Percentiles rank a stretch among this genome's conserved stretches.
Conservation (phyloP, 1,140 invertebrate genomes). For the Aphaenogaster rudis region DNA sequence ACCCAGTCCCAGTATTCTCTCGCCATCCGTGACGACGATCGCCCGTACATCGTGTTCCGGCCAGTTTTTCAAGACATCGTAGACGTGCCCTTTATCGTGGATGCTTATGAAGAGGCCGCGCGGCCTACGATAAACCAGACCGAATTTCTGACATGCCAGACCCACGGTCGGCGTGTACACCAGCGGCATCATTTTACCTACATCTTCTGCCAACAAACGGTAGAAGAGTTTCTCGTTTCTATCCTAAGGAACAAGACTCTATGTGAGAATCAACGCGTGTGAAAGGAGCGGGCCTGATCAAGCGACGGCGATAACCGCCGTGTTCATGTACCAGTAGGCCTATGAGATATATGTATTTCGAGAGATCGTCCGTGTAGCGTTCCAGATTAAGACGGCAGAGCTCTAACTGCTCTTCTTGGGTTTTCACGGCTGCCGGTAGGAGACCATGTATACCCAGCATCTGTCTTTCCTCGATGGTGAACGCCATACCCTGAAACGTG, state of each 20-base stretch:
- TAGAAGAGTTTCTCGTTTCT: conserved; percentile 97
- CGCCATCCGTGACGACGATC: conserved; percentile 97
- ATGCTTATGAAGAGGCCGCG: conserved; percentile 98
- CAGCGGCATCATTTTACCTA: conserved; percentile 95
- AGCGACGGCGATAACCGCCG: background rate
- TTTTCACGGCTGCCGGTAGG: conserved; percentile 93
- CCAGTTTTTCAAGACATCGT: conserved; percentile 94
- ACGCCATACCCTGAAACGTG: conserved; percentile 92
- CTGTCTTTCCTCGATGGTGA: conserved; percentile 94
- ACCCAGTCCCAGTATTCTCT: conserved; percentile 96
- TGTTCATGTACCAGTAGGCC: conserved; percentile 89
- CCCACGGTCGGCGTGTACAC: conserved; percentile 98
- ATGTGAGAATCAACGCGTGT: conserved; percentile 28
- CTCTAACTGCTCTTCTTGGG: conserved; percentile 94
- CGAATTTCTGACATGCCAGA: conserved; percentile 98
- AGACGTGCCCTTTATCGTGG: conserved; percentile 97
- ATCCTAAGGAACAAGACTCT: conserved; percentile 88
- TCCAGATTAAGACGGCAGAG: conserved; percentile 91
- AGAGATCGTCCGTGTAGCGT: conserved; percentile 91
- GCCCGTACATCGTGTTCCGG: conserved; percentile 96
- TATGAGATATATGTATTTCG: conserved; percentile 94
- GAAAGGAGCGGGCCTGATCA: background rate
- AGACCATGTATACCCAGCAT: conserved; percentile 94
- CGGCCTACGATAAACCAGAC: conserved; percentile 96
- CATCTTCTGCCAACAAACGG: conserved; percentile 95